phyloP scores from a whole-genome alignment of 92 coral and sea anemone species.

The Actinernus sp. region DNA sequence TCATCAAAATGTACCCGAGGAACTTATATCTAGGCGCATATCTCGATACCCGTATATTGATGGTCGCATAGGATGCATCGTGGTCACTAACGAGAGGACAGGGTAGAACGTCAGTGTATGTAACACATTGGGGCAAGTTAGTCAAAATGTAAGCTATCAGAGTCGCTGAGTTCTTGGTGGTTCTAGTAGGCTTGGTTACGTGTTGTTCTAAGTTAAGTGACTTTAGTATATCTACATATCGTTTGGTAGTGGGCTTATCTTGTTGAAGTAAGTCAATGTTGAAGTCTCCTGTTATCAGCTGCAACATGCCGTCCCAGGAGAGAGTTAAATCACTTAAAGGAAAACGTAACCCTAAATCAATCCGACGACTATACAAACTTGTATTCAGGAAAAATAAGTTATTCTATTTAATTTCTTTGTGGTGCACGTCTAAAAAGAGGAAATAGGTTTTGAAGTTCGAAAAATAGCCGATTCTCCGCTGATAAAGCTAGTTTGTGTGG shows the following conservation, averaged over 20 bases:
- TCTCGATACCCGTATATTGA: constrained; percentile 35
- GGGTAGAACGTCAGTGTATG: constrained; percentile 61
- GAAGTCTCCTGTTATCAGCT: constrained; percentile 63
- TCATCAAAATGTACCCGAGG: neutral
- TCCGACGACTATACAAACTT: no score
- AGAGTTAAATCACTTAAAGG: constrained; percentile 21
- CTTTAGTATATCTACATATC: constrained; percentile 13
- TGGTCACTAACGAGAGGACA: constrained; percentile 56
- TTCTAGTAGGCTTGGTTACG: constrained; percentile 31
- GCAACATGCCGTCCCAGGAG: constrained; percentile 69
- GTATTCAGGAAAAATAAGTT: no score
- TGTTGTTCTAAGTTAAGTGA: constrained; percentile 26
- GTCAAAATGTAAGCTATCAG: constrained; percentile 38
- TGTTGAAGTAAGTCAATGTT: constrained; percentile 43
- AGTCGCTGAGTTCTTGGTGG: constrained; percentile 11
- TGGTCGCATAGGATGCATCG: constrained; percentile 37
- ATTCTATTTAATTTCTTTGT: no score
- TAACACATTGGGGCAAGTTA: constrained; percentile 16
- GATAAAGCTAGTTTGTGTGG: no score
- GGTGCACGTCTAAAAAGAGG: no score
- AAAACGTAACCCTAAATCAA: no score
- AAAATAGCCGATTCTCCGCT: no score
- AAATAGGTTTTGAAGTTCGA: no score
- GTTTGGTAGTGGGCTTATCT: constrained; percentile 5
- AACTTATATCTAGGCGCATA: constrained; percentile 8